Conservation (phyloP, 2,113 vertebrate species). For the Ariopsis seemanni region DNA sequence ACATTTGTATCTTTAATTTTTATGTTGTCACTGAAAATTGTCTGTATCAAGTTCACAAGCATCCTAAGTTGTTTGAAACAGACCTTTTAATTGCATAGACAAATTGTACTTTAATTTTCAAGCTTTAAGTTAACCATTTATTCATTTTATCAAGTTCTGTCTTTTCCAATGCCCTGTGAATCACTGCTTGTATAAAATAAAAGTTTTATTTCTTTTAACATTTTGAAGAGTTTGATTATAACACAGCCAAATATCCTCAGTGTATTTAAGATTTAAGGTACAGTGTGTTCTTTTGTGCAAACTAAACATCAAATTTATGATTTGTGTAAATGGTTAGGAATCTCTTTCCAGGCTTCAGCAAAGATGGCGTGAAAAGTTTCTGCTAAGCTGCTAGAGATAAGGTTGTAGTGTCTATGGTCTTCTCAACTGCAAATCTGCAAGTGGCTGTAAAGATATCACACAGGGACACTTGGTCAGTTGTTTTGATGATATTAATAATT, state of each 20-base stretch:
- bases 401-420: not conserved
- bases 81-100: not conserved
- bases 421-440: not conserved
- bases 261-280: not conserved
- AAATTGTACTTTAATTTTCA: constrained; percentile 25
- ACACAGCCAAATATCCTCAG: not conserved
- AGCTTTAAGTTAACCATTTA: constrained; percentile 33
- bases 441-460: too few relatives aligned
- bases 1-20: constrained; percentile 58
- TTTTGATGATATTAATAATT: not conserved
- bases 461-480: not conserved
- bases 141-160: constrained; percentile 31
- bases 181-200: constrained; percentile 66
- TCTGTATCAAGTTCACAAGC: not conserved
- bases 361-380: not conserved
- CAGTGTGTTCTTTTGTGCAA: not conserved
- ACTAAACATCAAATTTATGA: not conserved
- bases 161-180: constrained; percentile 45
- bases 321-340: too few relatives aligned
- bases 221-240: constrained; percentile 5
- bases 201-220: constrained; percentile 64
- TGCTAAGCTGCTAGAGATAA: too few relatives aligned
- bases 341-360: not conserved
- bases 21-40: constrained; percentile 18
- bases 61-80: not conserved